Percentiles rank a stretch among this genome's conserved stretches.
phyloP scores from a whole-genome alignment of 2,113 vertebrate genomes.

The Orientallactaga bullata region DNA sequence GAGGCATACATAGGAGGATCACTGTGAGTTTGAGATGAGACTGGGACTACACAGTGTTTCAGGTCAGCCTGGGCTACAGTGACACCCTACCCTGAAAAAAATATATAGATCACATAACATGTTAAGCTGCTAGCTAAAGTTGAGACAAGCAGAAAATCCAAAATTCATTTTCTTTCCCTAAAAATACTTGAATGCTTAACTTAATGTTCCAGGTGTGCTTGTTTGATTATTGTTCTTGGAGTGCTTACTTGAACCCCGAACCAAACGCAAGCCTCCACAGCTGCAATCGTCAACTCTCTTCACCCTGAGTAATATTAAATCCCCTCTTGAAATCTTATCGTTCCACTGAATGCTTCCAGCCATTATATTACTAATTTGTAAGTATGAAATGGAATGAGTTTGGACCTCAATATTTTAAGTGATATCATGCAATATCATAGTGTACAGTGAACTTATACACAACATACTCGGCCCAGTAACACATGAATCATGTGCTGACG shows the following conservation, averaged over 20 bases:
- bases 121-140: conserved; percentile 41
- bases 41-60: too few relatives aligned
- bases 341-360: conserved; percentile 16
- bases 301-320: conserved; percentile 38
- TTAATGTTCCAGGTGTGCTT: neutral
- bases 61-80: too few relatives aligned
- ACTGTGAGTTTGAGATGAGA: too few relatives aligned
- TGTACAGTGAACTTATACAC: neutral
- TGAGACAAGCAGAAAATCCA: conserved; percentile 48
- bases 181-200: conserved; percentile 37
- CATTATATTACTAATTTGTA: conserved; percentile 35
- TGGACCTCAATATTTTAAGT: conserved; percentile 43
- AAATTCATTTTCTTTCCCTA: conserved; percentile 50
- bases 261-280: neutral
- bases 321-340: conserved; percentile 32
- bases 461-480: conserved; percentile 4
- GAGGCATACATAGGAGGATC: too few relatives aligned
- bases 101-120: too few relatives aligned
- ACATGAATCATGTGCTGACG: conserved; percentile 61
- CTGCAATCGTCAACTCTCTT: conserved; percentile 47
- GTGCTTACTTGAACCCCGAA: neutral
- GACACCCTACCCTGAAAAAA: neutral
- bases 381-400: conserved; percentile 64
- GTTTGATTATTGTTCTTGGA: neutral
- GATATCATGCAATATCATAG: conserved; percentile 48